These are phyloP conservation scores for Grammomys dolichurus DNA, from an alignment of 2,113 vertebrate species.

Conservation along the genomic window DNA sequence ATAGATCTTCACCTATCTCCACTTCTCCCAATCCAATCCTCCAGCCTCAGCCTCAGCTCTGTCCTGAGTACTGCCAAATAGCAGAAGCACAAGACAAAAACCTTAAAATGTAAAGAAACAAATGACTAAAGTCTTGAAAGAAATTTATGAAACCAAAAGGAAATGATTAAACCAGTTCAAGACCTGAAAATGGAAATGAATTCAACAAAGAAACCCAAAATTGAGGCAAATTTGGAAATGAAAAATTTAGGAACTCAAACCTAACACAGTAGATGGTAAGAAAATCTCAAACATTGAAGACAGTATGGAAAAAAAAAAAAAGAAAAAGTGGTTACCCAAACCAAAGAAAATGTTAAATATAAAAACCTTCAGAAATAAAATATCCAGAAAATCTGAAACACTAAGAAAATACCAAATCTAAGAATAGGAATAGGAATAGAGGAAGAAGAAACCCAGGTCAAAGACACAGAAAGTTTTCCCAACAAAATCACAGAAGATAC, in stretches of 20 bases:
- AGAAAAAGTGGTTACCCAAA: background rate
- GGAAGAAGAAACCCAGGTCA: background rate
- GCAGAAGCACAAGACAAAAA: background rate
- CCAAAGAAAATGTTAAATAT: background rate
- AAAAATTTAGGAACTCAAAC: background rate
- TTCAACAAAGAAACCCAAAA: background rate
- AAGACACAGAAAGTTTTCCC: background rate
- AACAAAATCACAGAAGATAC: background rate
- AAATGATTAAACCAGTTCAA: background rate
- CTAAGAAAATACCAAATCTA: background rate
- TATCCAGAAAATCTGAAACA: background rate
- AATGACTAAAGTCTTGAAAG: background rate
- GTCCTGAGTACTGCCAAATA: background rate
- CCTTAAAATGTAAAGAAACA: background rate
- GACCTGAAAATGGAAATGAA: background rate
- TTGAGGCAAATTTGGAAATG: background rate
- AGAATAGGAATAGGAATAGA: background rate
- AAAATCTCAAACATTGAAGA: background rate
- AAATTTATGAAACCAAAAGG: background rate
- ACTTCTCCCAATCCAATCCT: background rate
- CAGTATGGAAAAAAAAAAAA: background rate
- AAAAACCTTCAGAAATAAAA: background rate
- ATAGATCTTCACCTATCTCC: background rate
- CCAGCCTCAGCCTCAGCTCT: background rate
- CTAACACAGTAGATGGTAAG: background rate